Evolutionary conservation across 2,113 vertebrate species (phyloP).

Genomic region (Stigmatopora nigra): DNA sequence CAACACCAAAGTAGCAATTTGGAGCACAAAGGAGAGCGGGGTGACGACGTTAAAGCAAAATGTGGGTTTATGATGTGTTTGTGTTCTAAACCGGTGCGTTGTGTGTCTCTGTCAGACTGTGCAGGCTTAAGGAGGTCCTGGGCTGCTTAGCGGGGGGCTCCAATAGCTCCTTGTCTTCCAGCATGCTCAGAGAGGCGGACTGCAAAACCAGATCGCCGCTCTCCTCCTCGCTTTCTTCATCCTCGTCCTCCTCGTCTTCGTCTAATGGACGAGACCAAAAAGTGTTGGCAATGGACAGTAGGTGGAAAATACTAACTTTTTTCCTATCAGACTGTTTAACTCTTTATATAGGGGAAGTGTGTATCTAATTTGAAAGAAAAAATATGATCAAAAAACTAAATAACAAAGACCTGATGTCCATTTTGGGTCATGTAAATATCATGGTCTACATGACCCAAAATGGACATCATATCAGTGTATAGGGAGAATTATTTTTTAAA

Average conservation of each 20-base stretch:
- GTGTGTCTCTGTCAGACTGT: conserved; percentile 32
- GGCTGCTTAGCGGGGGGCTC: conserved; percentile 80
- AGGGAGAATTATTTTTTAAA: too few relatives aligned
- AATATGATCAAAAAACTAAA: too few relatives aligned
- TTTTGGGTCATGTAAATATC: too few relatives aligned
- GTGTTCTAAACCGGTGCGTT: conserved; percentile 30
- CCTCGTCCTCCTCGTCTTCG: conserved; percentile 80
- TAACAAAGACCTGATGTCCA: too few relatives aligned
- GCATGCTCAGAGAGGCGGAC: conserved; percentile 55
- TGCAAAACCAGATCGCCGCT: conserved; percentile 73
- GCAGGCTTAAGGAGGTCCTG: conserved; percentile 61
- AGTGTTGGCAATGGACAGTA: too few relatives aligned
- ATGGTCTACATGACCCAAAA: too few relatives aligned
- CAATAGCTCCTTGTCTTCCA: conserved; percentile 63
- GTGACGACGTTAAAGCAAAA: conserved; percentile 20
- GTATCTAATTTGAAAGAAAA: too few relatives aligned
- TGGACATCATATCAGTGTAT: too few relatives aligned
- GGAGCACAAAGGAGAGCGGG: conserved; percentile 7
- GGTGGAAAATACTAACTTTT: too few relatives aligned
- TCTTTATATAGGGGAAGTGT: too few relatives aligned
- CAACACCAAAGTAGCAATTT: conserved; percentile 14
- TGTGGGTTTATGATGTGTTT: neutral
- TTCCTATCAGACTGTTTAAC: too few relatives aligned
- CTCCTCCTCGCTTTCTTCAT: conserved; percentile 85
- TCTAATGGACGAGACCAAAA: conserved; percentile 30